Evolutionary conservation across 2,797 vertebrate species (phyloP), one percentile per base, ranked within the genome.

Genomic region (Florisuga fusca): DNA sequence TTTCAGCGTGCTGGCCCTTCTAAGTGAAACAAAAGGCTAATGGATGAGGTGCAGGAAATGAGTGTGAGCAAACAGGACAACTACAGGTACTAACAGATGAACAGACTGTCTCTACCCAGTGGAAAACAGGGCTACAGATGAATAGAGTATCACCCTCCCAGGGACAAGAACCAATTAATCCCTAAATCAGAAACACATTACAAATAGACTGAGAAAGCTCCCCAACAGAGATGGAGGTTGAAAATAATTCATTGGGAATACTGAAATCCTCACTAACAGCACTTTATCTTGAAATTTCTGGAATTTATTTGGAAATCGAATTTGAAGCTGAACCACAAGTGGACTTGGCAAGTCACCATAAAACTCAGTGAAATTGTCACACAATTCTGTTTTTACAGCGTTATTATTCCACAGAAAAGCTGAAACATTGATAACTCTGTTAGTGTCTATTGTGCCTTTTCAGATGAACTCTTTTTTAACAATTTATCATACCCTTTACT

Each of bases 1-100:
- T 79, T 85, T 95, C 84, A 92, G 92, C 84, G 92, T 86, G 79
- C 87, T 91, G 83, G 82, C 80, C 93, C 84, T 89, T 93, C 83
- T 80, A 92, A 89, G 22, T 9, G 69, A 89, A 93, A 78, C 85
- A 87, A 96, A 77, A 95, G 67, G 92, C 67, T 85, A 74, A 26
- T 81, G 53, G 91, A 91, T 46, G 63, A 3, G 0, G 55, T 55
- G 76, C 51, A 91, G 89, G 92, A 88, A 88, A 93, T 7, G 27
- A 93, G 92, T 84, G 75, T 51, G 63, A 93, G 59, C 59, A 61
- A 94, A 62, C 26, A 45, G 76, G 80, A 93, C 59, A 86, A 46
- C 78, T 55, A 34, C 55, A 93, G 94, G 87, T 93, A 69, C 77
- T 68, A 59, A 73, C 7, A 76, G 74, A 90, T 25, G 74, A 90